These are phyloP conservation scores for Linepithema humile DNA, from an alignment of 1,140 invertebrate genomes.

Conservation along the genomic window DNA sequence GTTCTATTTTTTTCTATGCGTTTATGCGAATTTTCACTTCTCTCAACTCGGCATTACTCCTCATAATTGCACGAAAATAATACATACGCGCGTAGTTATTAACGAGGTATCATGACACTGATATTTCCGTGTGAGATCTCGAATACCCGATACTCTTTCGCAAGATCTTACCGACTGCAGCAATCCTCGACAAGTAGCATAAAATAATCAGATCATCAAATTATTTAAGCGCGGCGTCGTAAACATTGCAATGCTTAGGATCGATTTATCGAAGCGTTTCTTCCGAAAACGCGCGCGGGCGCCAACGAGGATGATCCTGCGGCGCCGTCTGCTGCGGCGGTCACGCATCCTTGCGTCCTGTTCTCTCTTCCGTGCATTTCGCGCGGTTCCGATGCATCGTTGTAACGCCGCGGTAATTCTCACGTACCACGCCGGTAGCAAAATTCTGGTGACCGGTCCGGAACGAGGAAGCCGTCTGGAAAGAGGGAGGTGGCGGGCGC, in stretches of 20 bases:
- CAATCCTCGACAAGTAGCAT: background rate
- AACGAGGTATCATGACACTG: background rate
- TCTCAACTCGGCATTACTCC: background rate
- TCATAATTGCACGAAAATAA: slow-evolving; percentile 46
- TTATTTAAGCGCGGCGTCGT: background rate
- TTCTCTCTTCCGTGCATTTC: slow-evolving; percentile 18
- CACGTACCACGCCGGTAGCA: slow-evolving; percentile 21
- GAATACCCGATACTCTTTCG: background rate
- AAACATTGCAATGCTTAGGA: background rate
- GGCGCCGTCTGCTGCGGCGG: slow-evolving; percentile 15
- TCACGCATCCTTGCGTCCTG: slow-evolving; percentile 58
- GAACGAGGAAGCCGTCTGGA: slow-evolving; percentile 17
- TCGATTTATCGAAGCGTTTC: background rate
- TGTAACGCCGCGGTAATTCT: slow-evolving; percentile 58
- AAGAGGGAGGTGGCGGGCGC: background rate
- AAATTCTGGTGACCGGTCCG: slow-evolving; percentile 41
- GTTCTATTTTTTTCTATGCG: background rate
- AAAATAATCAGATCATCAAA: background rate
- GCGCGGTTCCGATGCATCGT: slow-evolving; percentile 17
- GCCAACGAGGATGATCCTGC: slow-evolving; percentile 15
- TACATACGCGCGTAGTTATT: background rate
- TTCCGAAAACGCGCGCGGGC: slow-evolving; percentile 5
- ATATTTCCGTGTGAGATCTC: background rate
- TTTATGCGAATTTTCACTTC: slow-evolving; percentile 22
- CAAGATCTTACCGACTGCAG: background rate